Evolutionary conservation across 2,888 invertebrate genomes (phyloP), one percentile per base, ranked within the genome.

Genomic region (Ochropleura leucogaster): DNA sequence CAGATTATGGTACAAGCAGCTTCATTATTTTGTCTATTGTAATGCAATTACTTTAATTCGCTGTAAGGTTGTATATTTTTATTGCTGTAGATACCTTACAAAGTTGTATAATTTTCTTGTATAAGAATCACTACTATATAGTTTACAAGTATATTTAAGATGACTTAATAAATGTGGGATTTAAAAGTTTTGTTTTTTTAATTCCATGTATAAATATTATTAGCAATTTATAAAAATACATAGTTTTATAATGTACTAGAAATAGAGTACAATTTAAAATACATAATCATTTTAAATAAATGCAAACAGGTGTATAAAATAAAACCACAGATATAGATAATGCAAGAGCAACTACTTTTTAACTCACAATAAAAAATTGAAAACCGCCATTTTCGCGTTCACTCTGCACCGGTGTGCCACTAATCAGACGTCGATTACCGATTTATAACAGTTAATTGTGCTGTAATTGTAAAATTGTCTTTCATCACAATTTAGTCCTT

Each of bases 121-220:
- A 18, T 74, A 77, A 57, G 72, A 82, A 85, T 83, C 77, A 82
- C 40, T 76, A 73, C 65, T 65, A 55, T 68, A 75, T 71, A 82
- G 67, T 80, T 82, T 55, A 76, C 74, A 79, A 78, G 66, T 82
- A 83, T 67, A 80, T 83, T 84, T 90, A 89, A 86, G 86, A 77
- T 73, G 80, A 88, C 86, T 80, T 77, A 89, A 87, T 87, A 87
- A 86, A 85, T 83, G 73, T 80, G 72, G 68, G 71, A 78, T 69
- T 74, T 75, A 47, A 86, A 79, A 74, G 20, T 0, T 64, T 59
- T 12, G 7, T 71, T 66, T 79, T 77, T 77, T 83, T 71, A 60
- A 77, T 83, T 0, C 12, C 4, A 59, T 40, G 46, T 49, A 42
- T 59, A 60, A 47, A 62, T 60, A 53, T 16, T 49, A 16, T 55